Evolutionary conservation across 2,888 invertebrate species (phyloP).

Genomic region (Drosophila algonquin): DNA sequence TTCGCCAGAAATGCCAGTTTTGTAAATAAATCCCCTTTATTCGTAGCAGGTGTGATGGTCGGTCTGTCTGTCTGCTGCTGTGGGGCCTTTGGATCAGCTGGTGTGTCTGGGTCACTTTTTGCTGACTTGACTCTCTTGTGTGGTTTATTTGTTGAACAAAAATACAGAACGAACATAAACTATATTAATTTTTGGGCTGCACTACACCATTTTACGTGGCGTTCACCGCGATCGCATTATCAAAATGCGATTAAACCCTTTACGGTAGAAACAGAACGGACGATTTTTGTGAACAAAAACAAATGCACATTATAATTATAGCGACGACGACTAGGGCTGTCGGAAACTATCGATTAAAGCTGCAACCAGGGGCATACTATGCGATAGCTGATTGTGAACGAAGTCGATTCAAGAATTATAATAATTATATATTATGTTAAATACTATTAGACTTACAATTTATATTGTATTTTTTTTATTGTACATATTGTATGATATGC

Average conservation of each 20-base stretch:
- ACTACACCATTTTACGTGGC: slow-evolving; percentile 40
- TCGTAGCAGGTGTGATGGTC: slow-evolving; percentile 70
- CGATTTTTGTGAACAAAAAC: slow-evolving; percentile 60
- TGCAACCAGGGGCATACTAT: slow-evolving; percentile 20
- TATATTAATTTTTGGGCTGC: slow-evolving; percentile 9
- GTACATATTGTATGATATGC: too few relatives aligned
- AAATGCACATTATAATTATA: slow-evolving; percentile 65
- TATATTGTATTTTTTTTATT: too few relatives aligned
- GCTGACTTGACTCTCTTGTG: slow-evolving; percentile 4
- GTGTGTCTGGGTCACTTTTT: slow-evolving; percentile 49
- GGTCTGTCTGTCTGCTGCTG: slow-evolving; percentile 26
- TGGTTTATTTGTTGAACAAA: slow-evolving; percentile 7
- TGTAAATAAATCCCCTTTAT: slow-evolving; percentile 46
- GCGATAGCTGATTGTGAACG: not conserved
- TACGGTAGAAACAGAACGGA: slow-evolving; percentile 23
- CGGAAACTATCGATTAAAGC: slow-evolving; percentile 23
- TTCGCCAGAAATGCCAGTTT: slow-evolving; percentile 19
- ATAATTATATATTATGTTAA: too few relatives aligned
- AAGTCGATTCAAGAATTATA: too few relatives aligned
- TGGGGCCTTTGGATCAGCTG: slow-evolving; percentile 27
- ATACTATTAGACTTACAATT: too few relatives aligned
- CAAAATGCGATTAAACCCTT: slow-evolving; percentile 40
- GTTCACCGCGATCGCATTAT: slow-evolving; percentile 34
- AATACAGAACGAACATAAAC: slow-evolving; percentile 39
- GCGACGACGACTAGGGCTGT: slow-evolving; percentile 52